Evolutionary conservation across 2,113 vertebrate species (phyloP), one percentile per base, ranked within the genome.

Genomic region (Crotalus helleri): DNA sequence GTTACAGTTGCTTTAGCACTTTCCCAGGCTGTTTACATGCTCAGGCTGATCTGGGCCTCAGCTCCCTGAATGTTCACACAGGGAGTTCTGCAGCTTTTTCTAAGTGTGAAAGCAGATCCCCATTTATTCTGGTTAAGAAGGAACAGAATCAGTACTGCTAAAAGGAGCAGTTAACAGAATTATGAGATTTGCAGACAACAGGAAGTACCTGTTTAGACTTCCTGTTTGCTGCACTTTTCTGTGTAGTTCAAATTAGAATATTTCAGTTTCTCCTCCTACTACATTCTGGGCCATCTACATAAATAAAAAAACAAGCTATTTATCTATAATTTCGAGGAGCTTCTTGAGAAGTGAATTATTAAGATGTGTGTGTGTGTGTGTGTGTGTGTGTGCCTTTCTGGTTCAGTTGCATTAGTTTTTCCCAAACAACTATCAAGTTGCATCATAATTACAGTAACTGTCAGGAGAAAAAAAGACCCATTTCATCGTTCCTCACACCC

Each of bases 11-110:
- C 74, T 90, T 90, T 90, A 61, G 55, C 54, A 51, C 29, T 86
- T 86, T 93, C 46, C 86, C 81, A 64, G 55, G 74, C 81, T 90
- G 74, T 90, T 90, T 93, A 93, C 74, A 93, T 64, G 88, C 29
- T 86, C 57, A 53, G 10, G 29, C 55, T 86, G 92, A 90, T 90
- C 74, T 55, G 87, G 89, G 46, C 57, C 57, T 85, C 88, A 23
- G 21, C 11, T 39, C 29, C 44, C 23, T 69, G 51, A 55, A 39
- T 4, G n/a, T 88, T 88, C 92, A 44, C 54, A 61, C n/a, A 7
- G 44, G 57, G 6, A 15, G 6, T 26, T 33, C 61, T 23, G 8
- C 55, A 39, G 11, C n/a, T 46, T 53, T 93, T 93, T 61, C 88
- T 86, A 86, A 59, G 57, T 24, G n/a, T 23, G 24, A 51, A 49